A percentile compares a stretch with the other conserved stretches of the same genome.
phyloP scores from a whole-genome alignment of 2,888 invertebrate species.

The Ectemnius lituratus region DNA sequence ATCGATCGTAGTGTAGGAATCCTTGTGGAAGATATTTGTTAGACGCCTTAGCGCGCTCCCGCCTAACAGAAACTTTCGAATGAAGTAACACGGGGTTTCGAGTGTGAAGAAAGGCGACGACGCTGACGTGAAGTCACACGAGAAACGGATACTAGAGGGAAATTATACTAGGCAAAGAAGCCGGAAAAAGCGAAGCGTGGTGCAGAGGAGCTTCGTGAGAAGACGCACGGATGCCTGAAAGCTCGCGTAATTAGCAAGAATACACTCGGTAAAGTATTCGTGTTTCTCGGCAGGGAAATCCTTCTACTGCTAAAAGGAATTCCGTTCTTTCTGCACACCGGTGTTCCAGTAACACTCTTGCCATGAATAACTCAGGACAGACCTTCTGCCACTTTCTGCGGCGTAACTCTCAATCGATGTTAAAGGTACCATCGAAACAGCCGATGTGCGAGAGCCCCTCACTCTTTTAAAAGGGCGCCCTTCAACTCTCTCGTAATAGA shows the following conservation, averaged over 20 bases:
- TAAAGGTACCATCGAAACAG: slow-evolving; percentile 50
- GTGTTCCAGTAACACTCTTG: too few relatives aligned
- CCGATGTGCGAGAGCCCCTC: slow-evolving; percentile 23
- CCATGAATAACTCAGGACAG: slow-evolving; percentile 53
- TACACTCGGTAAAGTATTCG: slow-evolving; percentile 39
- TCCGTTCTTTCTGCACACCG: slow-evolving; percentile 36
- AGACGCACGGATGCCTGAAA: slow-evolving; percentile 31
- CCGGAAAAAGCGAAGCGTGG: neutral
- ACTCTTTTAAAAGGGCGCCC: slow-evolving; percentile 20
- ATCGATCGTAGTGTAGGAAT: too few relatives aligned
- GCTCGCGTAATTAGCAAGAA: slow-evolving; percentile 58
- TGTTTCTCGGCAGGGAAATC: neutral
- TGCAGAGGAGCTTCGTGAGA: neutral
- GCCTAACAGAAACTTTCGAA: too few relatives aligned
- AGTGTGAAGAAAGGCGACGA: neutral
- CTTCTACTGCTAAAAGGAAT: slow-evolving; percentile 40
- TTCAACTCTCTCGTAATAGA: slow-evolving; percentile 10
- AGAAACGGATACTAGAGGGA: slow-evolving; percentile 27
- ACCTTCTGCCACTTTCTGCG: slow-evolving; percentile 37
- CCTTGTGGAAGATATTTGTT: too few relatives aligned
- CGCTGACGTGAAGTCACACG: slow-evolving; percentile 19
- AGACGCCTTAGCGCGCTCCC: too few relatives aligned
- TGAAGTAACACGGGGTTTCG: too few relatives aligned
- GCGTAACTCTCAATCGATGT: slow-evolving; percentile 60
- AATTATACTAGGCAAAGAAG: slow-evolving; percentile 5